Base-by-base conservation (phyloP, 1,140 invertebrate genomes). In the Mizuhopecten yessoensis region DNA sequence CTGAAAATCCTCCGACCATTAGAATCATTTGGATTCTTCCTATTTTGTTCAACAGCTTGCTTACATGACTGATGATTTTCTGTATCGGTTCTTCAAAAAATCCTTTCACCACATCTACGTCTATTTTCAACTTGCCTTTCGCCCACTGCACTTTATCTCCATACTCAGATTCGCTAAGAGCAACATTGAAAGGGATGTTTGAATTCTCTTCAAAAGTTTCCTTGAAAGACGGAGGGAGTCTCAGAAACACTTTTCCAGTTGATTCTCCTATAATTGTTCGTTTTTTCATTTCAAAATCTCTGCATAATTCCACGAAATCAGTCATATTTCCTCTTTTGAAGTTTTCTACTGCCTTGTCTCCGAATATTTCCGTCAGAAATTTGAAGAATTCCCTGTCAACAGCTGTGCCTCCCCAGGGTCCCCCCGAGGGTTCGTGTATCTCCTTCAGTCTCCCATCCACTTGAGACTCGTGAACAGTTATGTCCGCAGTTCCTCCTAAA, bases 1-100 rank as follows among this genome's bases (percentile, higher is more conserved):
- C 92, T 0, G 92, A 91, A 75, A 89, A 93, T 3, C 92, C 92
- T 15, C 92, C 92, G 3, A 93, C 92, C 92, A 93, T 92, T 10
- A 92, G 33, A 42, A 92, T 92, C 34, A 88, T 42, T 20, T 86
- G 33, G 29, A 90, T 86, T 39, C 34, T 87, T 23, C 34, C 10
- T 33, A 88, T 39, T 5, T 87, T 49, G 11, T 34, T 87, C n/a
- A 92, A 86, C 0, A 92, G 29, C 23, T n/a, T 34, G 17, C 20
- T 33, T 10, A 92, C 33, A 87, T 92, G 87, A 11, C 34, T 34
- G n/a, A 89, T 45, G 29, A 90, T 90, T 42, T 36, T 29, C 29
- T 87, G 49, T 9, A 89, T 36, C 20, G 91, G 89, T 23, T 57
- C 86, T 23, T 39, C 10, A 49, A 92, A 92, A 45, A 90, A 92